A percentile compares a stretch with the other conserved stretches of the same genome.
Conservation (phyloP, 2,797 vertebrate genomes). For the Sebastes itinus region DNA sequence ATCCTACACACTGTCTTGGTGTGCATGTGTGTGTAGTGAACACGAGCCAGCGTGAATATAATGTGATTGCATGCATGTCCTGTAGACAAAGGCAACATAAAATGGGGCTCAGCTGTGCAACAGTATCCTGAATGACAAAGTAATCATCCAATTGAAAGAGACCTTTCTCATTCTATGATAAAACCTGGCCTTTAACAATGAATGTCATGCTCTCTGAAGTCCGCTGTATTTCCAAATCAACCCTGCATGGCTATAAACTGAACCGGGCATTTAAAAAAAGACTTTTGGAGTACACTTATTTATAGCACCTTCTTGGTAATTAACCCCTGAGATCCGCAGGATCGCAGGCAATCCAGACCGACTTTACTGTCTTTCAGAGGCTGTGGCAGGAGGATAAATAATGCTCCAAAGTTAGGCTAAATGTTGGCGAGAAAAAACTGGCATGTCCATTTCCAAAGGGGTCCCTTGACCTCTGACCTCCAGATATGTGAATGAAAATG, state of each 20-base stretch:
- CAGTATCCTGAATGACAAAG: conserved; percentile 56
- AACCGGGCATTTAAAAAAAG: not conserved
- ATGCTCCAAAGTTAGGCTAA: no score
- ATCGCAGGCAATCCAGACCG: no score
- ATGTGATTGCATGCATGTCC: conserved; percentile 62
- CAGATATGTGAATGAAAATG: no score
- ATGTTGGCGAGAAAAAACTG: no score
- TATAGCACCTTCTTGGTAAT: not conserved
- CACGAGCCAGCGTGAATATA: conserved; percentile 20
- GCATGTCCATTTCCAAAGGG: no score
- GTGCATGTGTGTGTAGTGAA: conserved; percentile 5
- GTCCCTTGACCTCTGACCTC: no score
- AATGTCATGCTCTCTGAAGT: conserved; percentile 37
- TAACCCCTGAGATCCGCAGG: no score
- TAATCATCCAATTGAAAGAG: conserved; percentile 63
- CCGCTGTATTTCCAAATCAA: not conserved
- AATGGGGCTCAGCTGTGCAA: conserved; percentile 75
- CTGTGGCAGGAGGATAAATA: no score
- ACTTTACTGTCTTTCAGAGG: no score
- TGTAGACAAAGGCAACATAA: conserved; percentile 52
- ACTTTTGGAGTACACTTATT: not conserved
- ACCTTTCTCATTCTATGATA: conserved; percentile 64
- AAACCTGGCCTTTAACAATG: conserved; percentile 54
- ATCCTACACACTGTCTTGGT: conserved; percentile 1
- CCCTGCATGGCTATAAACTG: not conserved